These are phyloP conservation scores for Drosophila subsilvestris DNA, from an alignment of 2,888 invertebrate genomes.

Conservation along the genomic window DNA sequence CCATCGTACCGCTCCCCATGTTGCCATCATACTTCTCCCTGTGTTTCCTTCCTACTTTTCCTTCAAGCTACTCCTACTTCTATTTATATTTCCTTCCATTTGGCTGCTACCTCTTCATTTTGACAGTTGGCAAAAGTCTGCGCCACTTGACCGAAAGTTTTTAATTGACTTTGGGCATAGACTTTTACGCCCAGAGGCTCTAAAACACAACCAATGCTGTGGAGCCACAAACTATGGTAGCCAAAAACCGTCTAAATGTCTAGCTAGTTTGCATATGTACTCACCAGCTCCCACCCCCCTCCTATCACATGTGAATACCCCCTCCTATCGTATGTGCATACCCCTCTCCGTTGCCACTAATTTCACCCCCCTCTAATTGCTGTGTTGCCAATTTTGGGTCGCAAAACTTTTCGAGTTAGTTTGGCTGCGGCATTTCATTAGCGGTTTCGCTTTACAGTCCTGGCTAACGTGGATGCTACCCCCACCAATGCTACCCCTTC, in stretches of 20 bases:
- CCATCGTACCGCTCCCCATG: too few relatives aligned
- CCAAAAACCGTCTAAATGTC: slow-evolving; percentile 30
- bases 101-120: background rate
- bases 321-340: background rate
- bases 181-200: slow-evolving; percentile 35
- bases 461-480: slow-evolving; percentile 26
- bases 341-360: background rate
- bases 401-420: slow-evolving; percentile 57
- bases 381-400: slow-evolving; percentile 58
- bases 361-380: slow-evolving; percentile 41
- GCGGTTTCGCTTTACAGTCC: slow-evolving; percentile 57
- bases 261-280: slow-evolving; percentile 60
- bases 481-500: too few relatives aligned
- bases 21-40: background rate
- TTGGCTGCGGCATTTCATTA: slow-evolving; percentile 69
- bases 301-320: background rate
- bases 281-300: slow-evolving; percentile 1
- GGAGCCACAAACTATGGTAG: slow-evolving; percentile 26
- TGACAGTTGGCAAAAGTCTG: slow-evolving; percentile 20
- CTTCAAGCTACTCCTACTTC: background rate
- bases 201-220: slow-evolving; percentile 13
- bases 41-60: too few relatives aligned
- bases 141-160: slow-evolving; percentile 72
- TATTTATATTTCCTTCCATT: too few relatives aligned
- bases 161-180: slow-evolving; percentile 69